Percentiles rank a stretch among this genome's conserved stretches.
These are phyloP conservation scores for Lepidotrigona ventralis DNA, from an alignment of 1,140 invertebrate genomes.

Conservation along the genomic window DNA sequence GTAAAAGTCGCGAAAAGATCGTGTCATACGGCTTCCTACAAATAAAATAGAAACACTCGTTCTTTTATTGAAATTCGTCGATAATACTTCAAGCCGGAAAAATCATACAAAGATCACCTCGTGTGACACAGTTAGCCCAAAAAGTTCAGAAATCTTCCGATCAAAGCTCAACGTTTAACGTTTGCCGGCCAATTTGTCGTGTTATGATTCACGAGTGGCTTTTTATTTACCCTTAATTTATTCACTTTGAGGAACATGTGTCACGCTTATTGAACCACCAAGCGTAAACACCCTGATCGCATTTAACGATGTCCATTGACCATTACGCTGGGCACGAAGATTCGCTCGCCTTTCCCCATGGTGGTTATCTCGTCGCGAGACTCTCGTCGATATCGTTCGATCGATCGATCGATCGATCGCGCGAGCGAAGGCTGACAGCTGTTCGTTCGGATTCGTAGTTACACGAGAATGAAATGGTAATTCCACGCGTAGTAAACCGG, in stretches of 20 bases:
- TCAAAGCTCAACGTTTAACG: not conserved
- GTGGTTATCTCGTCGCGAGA: not conserved
- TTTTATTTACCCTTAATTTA: not conserved
- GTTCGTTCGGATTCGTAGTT: conserved; percentile 12
- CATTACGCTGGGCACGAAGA: not conserved
- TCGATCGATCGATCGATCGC: conserved; percentile 23
- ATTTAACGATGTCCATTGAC: conserved; percentile 6
- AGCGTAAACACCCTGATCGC: conserved; percentile 10
- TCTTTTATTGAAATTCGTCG: no score
- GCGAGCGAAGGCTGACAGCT: conserved; percentile 24
- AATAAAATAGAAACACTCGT: no score
- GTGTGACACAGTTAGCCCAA: not conserved
- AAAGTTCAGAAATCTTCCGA: not conserved
- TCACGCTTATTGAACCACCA: not conserved
- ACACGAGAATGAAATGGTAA: conserved; percentile 46
- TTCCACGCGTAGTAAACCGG: conserved; percentile 10
- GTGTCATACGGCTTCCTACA: no score
- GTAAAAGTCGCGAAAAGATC: no score
- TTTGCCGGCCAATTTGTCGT: not conserved
- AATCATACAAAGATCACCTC: no score
- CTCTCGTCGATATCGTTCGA: not conserved
- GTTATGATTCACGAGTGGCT: not conserved
- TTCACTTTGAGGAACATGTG: not conserved
- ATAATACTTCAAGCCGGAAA: no score
- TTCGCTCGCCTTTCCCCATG: not conserved